Conservation (phyloP, 2,888 invertebrate species). For the Neoaliturus tenellus region DNA sequence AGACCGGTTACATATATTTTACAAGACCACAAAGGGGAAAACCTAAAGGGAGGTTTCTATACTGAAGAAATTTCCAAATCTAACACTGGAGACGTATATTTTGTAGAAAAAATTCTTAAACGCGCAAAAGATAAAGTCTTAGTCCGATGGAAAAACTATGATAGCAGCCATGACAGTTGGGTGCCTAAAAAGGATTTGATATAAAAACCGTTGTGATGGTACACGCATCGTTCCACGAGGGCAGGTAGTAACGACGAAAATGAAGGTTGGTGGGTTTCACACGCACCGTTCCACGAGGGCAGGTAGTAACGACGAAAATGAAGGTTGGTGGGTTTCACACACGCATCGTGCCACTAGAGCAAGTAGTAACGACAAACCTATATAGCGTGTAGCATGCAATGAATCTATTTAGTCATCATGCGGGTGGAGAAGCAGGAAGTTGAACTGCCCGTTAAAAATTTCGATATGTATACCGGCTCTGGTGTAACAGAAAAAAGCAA, state of each 20-base stretch:
- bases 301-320: too few relatives aligned
- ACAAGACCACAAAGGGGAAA: conserved; percentile 18
- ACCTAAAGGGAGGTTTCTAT: conserved; percentile 29
- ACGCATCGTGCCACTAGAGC: too few relatives aligned
- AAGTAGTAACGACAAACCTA: too few relatives aligned
- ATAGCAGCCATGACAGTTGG: conserved; percentile 43
- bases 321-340: too few relatives aligned
- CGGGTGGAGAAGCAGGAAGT: background rate
- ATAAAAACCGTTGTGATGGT: too few relatives aligned
- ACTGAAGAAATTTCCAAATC: conserved; percentile 36
- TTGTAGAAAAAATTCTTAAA: conserved; percentile 48
- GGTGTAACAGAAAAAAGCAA: conserved; percentile 24
- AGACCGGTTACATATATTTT: conserved; percentile 45
- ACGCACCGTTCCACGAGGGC: too few relatives aligned
- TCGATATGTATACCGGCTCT: conserved; percentile 5
- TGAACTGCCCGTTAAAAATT: background rate
- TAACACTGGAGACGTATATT: conserved; percentile 15
- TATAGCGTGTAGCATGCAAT: too few relatives aligned
- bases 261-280: too few relatives aligned
- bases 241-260: too few relatives aligned
- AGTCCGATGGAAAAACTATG: conserved; percentile 47
- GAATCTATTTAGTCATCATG: background rate
- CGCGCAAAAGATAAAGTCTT: conserved; percentile 25
- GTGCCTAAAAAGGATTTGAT: conserved; percentile 47
- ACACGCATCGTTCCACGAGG: too few relatives aligned